These are phyloP conservation scores for Coenobita brevimanus DNA, from an alignment of 1,140 invertebrate species.

Conservation along the genomic window DNA sequence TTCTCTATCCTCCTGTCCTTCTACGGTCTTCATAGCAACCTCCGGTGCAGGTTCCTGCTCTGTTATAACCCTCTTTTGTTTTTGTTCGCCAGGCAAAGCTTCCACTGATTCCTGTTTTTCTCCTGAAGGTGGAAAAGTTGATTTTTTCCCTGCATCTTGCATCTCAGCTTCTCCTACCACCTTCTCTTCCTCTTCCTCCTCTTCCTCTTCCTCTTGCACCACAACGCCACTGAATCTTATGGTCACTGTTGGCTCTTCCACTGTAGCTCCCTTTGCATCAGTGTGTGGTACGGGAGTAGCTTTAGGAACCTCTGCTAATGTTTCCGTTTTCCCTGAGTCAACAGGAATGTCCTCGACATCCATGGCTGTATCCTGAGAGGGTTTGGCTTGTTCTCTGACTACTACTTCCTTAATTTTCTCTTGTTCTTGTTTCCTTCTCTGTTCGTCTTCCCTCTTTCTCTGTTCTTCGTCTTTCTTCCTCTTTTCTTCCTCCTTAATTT, in stretches of 20 bases:
- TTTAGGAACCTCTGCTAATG: background rate
- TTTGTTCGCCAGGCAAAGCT: too few species aligned
- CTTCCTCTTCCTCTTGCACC: background rate
- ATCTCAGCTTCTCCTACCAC: background rate
- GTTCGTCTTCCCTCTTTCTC: too few species aligned
- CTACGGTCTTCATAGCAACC: too few species aligned
- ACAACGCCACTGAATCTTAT: constrained; percentile 14
- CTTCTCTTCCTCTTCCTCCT: background rate
- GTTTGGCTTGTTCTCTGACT: background rate
- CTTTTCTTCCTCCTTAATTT: too few species aligned
- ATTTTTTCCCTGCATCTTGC: background rate
- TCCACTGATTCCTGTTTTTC: background rate
- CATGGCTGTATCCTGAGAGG: background rate
- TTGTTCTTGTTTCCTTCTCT: too few species aligned
- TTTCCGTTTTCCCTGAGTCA: background rate
- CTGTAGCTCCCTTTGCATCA: too few species aligned
- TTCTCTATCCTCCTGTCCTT: background rate
- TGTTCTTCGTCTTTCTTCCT: too few species aligned
- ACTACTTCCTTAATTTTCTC: too few species aligned
- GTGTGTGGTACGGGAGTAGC: background rate
- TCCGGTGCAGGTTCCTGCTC: too few species aligned
- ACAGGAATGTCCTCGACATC: background rate
- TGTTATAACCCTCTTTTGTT: too few species aligned
- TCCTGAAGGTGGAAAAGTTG: background rate
- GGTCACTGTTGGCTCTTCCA: background rate